Evolutionary conservation across 2,888 invertebrate genomes (phyloP), one percentile per base, ranked within the genome.

Genomic region (Leptopterna dolabrata): DNA sequence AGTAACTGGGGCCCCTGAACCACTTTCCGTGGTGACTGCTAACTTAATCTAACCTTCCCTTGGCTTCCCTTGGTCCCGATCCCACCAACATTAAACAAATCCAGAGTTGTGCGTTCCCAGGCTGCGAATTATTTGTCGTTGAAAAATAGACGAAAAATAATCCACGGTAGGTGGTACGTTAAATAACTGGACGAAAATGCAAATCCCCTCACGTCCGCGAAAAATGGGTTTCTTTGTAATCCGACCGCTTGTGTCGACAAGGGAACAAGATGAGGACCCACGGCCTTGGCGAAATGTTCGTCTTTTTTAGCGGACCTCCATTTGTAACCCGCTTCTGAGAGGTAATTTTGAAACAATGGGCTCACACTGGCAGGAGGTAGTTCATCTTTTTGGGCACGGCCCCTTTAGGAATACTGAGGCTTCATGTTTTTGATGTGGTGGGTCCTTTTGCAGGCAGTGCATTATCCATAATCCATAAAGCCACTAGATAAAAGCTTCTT

Each of bases 161-260:
- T 27, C 63, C 27, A 55, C 55, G n/a, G n/a, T n/a, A n/a, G n/a
- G 36, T 36, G 4, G n/a, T 24, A 63, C 63, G 63, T 63, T 63
- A 63, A 19, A 63, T 63, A 63, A 63, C 63, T 11, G 63, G 63
- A 63, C 63, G 63, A 63, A 63, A 63, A 63, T 63, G 63, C 63
- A 63, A 63, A 63, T 63, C 19, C 7, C 6, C 63, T 63, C 63
- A 63, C 63, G 63, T 63, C n/a, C 63, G 19, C 63, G 47, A 47
- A 63, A 63, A 63, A 63, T 24, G 63, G 27, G 24, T 24, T 36
- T 63, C 63, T 63, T 63, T 63, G 63, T 63, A 63, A 19, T 24
- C 24, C 19, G 19, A 19, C 19, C 63, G 24, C 24, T 24, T 63
- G 7, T 24, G 19, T 63, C 63, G 63, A n/a, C 4, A 63, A 51